Evolutionary conservation across 1,140 invertebrate genomes (phyloP).

Genomic region (Lordiphosa collinella): DNA sequence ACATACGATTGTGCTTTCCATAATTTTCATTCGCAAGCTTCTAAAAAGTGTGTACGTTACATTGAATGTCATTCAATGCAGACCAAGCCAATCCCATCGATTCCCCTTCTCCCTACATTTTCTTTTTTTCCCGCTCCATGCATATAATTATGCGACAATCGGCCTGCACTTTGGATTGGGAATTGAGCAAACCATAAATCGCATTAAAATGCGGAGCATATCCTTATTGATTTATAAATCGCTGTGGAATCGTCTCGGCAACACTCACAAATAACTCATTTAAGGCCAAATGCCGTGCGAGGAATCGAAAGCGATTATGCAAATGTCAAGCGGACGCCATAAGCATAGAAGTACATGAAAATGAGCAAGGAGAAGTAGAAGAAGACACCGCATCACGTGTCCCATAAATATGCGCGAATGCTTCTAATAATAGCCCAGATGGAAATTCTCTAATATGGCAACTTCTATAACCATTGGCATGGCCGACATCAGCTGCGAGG

Average conservation of each 20-base stretch:
- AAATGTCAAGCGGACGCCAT: conserved; percentile 46
- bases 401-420: conserved; percentile 71
- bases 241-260: conserved; percentile 47
- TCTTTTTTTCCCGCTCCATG: too few species aligned
- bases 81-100: too few species aligned
- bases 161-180: conserved; percentile 16
- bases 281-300: conserved; percentile 60
- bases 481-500: conserved; percentile 14
- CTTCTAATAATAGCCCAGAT: conserved; percentile 63
- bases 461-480: conserved; percentile 9
- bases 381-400: conserved; percentile 47
- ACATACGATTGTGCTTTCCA: too few species aligned
- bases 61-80: too few species aligned
- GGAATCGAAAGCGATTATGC: conserved; percentile 77
- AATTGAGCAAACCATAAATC: conserved; percentile 39
- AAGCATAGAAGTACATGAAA: conserved; percentile 3
- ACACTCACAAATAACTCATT: conserved; percentile 73
- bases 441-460: conserved; percentile 26
- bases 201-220: conserved; percentile 70
- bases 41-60: too few species aligned
- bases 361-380: background rate
- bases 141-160: conserved; percentile 26
- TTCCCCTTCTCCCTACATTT: too few species aligned
- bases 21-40: too few species aligned
- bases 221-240: conserved; percentile 77